A percentile compares a stretch with the other conserved stretches of the same genome.
Conservation (phyloP, 2,797 vertebrate species). For the Momotus momota region DNA sequence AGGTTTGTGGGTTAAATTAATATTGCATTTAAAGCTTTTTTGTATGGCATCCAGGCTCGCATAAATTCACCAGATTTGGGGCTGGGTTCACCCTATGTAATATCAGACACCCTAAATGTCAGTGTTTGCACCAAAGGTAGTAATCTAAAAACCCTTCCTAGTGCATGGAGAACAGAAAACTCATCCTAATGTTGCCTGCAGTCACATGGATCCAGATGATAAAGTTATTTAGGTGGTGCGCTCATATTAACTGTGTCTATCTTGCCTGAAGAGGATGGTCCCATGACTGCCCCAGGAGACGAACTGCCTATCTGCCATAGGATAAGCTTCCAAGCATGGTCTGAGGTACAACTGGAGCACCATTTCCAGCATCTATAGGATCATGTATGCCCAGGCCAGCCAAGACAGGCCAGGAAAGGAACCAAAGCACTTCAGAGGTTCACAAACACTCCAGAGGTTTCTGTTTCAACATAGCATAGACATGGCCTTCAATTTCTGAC, state of each 20-base stretch:
- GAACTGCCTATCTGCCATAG: background rate
- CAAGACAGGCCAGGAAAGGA: background rate
- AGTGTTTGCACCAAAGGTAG: background rate
- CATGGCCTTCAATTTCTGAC: background rate
- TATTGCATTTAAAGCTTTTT: background rate
- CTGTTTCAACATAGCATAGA: background rate
- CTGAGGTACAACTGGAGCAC: background rate
- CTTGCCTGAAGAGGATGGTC: background rate
- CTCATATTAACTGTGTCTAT: background rate
- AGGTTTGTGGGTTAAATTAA: background rate
- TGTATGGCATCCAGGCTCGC: background rate
- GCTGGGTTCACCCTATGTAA: background rate
- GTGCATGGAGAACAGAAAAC: background rate
- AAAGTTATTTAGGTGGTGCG: background rate
- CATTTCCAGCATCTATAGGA: background rate
- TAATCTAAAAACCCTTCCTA: background rate
- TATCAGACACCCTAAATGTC: background rate
- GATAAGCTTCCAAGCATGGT: background rate
- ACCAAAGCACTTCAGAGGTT: background rate
- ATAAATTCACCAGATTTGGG: background rate
- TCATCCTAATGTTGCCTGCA: background rate
- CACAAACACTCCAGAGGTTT: background rate
- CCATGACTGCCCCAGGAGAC: background rate
- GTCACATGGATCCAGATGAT: background rate
- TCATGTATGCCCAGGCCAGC: background rate